Evolutionary conservation across 2,113 vertebrate genomes (phyloP), one percentile per base, ranked within the genome.

Genomic region (Pardalotus punctatus): DNA sequence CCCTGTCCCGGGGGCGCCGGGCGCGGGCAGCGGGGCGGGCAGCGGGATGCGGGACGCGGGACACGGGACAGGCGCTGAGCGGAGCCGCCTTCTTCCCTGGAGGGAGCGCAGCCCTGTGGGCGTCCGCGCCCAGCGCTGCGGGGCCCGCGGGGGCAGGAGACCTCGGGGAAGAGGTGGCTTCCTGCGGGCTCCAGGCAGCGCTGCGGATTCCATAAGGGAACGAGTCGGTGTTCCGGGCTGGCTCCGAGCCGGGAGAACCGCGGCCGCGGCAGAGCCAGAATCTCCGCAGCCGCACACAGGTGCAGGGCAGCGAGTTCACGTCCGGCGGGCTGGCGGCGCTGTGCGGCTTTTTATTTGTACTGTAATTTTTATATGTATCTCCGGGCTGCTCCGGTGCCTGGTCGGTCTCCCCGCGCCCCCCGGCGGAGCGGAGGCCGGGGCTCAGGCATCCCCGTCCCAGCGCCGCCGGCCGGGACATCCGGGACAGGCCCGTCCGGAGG

Each of bases 81-180:
- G 51, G 18, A 28, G 42, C 42, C 21, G 17, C 40, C 36, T 47
- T 29, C 69, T 8, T 5, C 54, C n/a, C 38, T 14, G 13, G 6
- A 5, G 6, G 28, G 38, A 42, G 25, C 14, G 33, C 45, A 4
- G 65, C 60, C 2, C 11, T 7, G 11, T 4, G 19, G 28, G 25
- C 5, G 0, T 15, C 38, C 9, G 27, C 18, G 13, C 12, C 38
- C 43, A 8, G 45, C 27, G 3, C 40, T 8, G 61, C 50, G 36
- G 29, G 57, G 45, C 40, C n/a, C n/a, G 2, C 14, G 12, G 1
- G 21, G 2, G 10, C 1, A 3, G 78, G 16, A 42, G 43, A 42
- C 22, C 25, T 7, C 7, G 36, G 29, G 53, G n/a, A 38, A 8
- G 18, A 10, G 54, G 58, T 36, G 31, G 40, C 29, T 47, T 47